Evolutionary conservation across 53 echinoderm and acorn worm genomes (phyloP).

Genomic region (Luidia sarsii): DNA sequence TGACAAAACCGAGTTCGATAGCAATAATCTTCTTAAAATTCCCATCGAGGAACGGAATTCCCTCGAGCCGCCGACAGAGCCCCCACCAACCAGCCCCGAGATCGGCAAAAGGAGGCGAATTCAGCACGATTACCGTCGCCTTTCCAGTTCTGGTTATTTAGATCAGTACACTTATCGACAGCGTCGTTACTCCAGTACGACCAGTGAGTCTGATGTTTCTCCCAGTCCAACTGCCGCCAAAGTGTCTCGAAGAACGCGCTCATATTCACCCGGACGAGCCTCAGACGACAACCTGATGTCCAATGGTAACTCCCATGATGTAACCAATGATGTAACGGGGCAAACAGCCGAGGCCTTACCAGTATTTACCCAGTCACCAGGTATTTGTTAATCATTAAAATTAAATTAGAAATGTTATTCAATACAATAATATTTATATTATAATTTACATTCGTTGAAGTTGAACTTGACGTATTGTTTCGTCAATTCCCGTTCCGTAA

Average conservation of each 20-base stretch:
- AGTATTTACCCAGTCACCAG: constrained; percentile 33
- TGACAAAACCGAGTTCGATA: constrained; percentile 34
- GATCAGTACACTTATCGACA: constrained; percentile 86
- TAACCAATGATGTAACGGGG: background rate
- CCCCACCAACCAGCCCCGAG: constrained; percentile 73
- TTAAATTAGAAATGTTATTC: too few species aligned
- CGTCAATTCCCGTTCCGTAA: too few species aligned
- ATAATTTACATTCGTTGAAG: too few species aligned
- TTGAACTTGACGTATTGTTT: too few species aligned
- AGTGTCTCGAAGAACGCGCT: constrained; percentile 24
- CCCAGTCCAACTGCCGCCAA: constrained; percentile 60
- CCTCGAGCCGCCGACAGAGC: constrained; percentile 9
- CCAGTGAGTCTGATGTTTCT: constrained; percentile 91
- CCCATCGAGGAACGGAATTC: background rate
- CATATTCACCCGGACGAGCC: constrained; percentile 36
- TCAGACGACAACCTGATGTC: constrained; percentile 29
- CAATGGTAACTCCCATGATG: constrained; percentile 36
- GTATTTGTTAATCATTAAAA: too few species aligned
- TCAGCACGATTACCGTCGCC: constrained; percentile 92
- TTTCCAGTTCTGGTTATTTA: constrained; percentile 96
- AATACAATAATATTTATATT: too few species aligned
- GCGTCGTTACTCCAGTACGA: constrained; percentile 91
- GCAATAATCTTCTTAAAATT: background rate
- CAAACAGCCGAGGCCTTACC: constrained; percentile 28
- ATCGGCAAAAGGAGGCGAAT: constrained; percentile 84